Conservation (phyloP, 2,888 invertebrate species). For the Hipparchia semele region DNA sequence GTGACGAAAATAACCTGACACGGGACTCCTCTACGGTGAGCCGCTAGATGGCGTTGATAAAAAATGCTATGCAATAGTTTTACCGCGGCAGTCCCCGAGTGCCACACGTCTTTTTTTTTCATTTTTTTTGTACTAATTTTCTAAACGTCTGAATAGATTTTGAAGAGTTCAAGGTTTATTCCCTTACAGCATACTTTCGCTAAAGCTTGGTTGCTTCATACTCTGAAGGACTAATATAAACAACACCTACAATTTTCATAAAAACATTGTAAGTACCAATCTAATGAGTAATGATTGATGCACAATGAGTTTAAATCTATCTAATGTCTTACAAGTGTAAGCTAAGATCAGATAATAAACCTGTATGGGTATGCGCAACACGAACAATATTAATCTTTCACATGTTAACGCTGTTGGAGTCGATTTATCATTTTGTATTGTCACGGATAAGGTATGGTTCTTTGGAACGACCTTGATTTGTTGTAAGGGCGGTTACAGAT, state of each 20-base stretch:
- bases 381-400: conserved; percentile 19
- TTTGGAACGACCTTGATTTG: conserved; percentile 13
- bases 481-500: neutral
- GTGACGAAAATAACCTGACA: no score
- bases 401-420: conserved; percentile 17
- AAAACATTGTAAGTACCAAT: neutral
- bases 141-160: no score
- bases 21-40: no score
- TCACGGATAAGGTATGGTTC: conserved; percentile 21
- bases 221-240: neutral
- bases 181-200: neutral
- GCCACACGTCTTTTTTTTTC: no score
- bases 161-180: no score
- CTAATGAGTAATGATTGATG: neutral
- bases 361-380: neutral
- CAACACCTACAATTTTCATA: neutral
- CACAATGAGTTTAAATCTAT: neutral
- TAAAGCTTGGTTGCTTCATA: neutral
- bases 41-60: no score
- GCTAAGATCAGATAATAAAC: conserved; percentile 13
- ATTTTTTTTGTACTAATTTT: no score
- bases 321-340: conserved; percentile 14
- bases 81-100: no score
- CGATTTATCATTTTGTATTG: conserved; percentile 23
- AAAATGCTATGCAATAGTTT: no score